Evolutionary conservation across 2,113 vertebrate species (phyloP).

Genomic region (Apodemus speciosus): DNA sequence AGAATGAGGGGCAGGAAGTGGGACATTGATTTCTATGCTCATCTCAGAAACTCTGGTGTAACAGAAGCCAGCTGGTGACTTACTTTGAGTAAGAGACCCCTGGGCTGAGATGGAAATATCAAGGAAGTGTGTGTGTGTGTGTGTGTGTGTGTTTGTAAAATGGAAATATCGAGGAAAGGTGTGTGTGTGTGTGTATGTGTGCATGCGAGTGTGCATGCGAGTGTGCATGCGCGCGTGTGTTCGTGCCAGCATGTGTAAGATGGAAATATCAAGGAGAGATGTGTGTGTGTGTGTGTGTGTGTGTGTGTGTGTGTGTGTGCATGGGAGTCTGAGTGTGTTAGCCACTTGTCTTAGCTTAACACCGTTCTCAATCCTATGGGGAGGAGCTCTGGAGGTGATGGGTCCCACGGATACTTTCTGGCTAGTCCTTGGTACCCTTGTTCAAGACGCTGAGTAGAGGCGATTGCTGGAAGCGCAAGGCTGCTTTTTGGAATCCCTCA

Average conservation of each 20-base stretch:
- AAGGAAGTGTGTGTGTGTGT: no score
- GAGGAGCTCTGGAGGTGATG: neutral
- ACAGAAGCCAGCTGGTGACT: neutral
- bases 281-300: neutral
- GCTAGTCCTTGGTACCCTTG: neutral
- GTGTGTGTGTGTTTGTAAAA: neutral
- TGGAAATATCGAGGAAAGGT: no score
- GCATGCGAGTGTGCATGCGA: neutral
- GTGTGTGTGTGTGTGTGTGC: neutral
- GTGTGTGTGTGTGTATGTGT: no score
- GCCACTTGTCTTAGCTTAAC: neutral
- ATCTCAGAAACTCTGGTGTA: neutral
- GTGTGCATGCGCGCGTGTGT: neutral
- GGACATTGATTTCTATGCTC: neutral
- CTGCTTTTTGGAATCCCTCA: neutral
- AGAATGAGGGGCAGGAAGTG: neutral
- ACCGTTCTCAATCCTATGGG: neutral
- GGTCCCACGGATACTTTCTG: neutral
- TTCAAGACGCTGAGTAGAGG: neutral
- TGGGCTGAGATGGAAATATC: slow-evolving; percentile 14
- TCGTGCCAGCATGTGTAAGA: neutral
- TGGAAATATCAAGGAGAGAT: no score
- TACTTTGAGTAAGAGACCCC: neutral
- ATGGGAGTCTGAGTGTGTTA: neutral
- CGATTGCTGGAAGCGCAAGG: neutral